Evolutionary conservation across 2,113 vertebrate species (phyloP).

Genomic region (Epinephelus moara): DNA sequence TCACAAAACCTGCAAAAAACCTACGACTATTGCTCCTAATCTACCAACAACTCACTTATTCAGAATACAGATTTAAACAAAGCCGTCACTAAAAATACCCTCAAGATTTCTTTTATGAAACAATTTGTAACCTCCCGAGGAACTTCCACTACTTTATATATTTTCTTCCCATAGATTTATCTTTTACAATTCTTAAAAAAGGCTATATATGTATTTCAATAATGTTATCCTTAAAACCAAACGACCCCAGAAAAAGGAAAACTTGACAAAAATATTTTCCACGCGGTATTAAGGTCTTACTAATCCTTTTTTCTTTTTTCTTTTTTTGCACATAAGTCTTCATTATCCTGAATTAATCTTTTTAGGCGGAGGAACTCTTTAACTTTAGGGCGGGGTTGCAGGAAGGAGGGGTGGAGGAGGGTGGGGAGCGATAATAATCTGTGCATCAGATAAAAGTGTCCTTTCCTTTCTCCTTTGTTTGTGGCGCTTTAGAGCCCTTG

Average conservation of each 20-base stretch:
- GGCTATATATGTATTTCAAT: slow-evolving; percentile 91
- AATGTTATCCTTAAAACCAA: slow-evolving; percentile 86
- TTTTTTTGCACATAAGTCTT: slow-evolving; percentile 47
- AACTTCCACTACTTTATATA: slow-evolving; percentile 59
- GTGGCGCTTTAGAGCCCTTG: slow-evolving; percentile 87
- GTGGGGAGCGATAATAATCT: slow-evolving; percentile 71
- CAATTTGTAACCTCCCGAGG: slow-evolving; percentile 88
- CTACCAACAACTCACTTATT: slow-evolving; percentile 89
- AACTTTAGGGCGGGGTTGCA: slow-evolving; percentile 82
- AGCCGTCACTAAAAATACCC: slow-evolving; percentile 87
- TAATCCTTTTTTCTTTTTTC: slow-evolving; percentile 45
- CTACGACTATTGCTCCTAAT: slow-evolving; percentile 88
- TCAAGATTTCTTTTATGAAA: slow-evolving; percentile 90
- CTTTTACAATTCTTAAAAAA: slow-evolving; percentile 88
- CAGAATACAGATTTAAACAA: slow-evolving; percentile 89
- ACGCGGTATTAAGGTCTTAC: slow-evolving; percentile 41
- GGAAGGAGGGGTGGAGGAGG: slow-evolving; percentile 52
- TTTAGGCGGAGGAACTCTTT: slow-evolving; percentile 87
- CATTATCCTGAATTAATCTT: slow-evolving; percentile 85
- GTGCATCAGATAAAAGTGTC: slow-evolving; percentile 78
- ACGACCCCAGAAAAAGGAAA: slow-evolving; percentile 73
- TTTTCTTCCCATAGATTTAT: slow-evolving; percentile 65
- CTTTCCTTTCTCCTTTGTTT: slow-evolving; percentile 81
- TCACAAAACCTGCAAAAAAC: slow-evolving; percentile 83
- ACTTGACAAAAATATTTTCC: slow-evolving; percentile 72